A percentile compares a stretch with the other conserved stretches of the same genome.
Conservation (phyloP, 1,140 invertebrate genomes). For the Formica exsecta region DNA sequence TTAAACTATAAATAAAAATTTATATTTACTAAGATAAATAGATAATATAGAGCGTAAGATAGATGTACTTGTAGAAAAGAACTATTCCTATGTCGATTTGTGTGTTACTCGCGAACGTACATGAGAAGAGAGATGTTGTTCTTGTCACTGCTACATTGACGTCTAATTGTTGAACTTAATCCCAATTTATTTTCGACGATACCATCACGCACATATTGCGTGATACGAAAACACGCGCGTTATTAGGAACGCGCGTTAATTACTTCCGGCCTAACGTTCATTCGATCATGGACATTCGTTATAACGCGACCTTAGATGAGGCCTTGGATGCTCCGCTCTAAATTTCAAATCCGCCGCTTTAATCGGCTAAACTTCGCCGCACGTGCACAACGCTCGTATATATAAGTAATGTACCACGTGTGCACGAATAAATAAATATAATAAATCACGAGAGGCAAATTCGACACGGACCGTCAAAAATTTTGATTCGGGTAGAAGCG, state of each 20-base stretch:
- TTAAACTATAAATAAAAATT: background rate
- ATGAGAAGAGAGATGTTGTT: background rate
- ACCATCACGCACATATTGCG: constrained; percentile 10
- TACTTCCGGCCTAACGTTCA: constrained; percentile 62
- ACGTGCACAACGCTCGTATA: background rate
- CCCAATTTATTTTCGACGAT: constrained; percentile 22
- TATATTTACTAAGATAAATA: background rate
- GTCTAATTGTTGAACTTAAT: background rate
- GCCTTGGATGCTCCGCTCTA: constrained; percentile 43
- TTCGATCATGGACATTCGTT: constrained; percentile 55
- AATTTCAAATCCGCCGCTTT: constrained; percentile 52
- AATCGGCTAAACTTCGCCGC: constrained; percentile 49
- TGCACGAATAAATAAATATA: background rate
- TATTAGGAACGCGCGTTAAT: constrained; percentile 64
- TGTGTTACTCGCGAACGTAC: background rate
- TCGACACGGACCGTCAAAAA: background rate
- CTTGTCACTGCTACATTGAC: background rate
- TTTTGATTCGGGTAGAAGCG: background rate
- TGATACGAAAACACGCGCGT: constrained; percentile 30
- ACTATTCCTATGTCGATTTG: background rate
- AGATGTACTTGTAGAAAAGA: background rate
- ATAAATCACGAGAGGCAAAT: background rate
- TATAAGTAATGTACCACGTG: constrained; percentile 1
- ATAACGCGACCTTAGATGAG: constrained; percentile 43
- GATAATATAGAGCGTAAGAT: background rate